Evolutionary conservation across 2,797 vertebrate genomes (phyloP).

Genomic region (Antrozous pallidus): DNA sequence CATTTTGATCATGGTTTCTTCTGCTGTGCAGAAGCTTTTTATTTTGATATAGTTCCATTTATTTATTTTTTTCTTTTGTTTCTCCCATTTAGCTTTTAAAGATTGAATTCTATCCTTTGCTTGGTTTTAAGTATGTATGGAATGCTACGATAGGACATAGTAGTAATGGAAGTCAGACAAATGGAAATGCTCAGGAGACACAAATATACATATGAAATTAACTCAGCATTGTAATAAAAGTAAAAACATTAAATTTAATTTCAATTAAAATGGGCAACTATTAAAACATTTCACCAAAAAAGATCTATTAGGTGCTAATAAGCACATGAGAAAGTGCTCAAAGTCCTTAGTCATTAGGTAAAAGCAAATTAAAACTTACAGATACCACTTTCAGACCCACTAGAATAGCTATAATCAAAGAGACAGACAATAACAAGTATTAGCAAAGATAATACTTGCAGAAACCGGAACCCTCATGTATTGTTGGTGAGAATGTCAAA

Average conservation of each 20-base stretch:
- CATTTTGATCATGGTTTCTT: no score
- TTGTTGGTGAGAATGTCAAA: neutral
- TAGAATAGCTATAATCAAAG: neutral
- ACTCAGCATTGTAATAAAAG: neutral
- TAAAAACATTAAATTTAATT: neutral
- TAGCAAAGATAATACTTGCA: neutral
- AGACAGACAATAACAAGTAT: neutral
- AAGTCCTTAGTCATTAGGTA: neutral
- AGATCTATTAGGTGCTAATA: neutral
- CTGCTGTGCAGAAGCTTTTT: no score
- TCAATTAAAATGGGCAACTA: neutral
- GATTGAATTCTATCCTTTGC: neutral
- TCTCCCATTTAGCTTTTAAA: neutral
- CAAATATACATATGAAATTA: neutral
- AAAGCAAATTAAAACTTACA: neutral
- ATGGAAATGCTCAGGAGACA: neutral
- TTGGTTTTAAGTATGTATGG: neutral
- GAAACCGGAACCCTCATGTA: neutral
- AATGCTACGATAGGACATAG: neutral
- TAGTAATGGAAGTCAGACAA: neutral
- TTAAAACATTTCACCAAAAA: neutral
- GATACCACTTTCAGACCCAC: neutral
- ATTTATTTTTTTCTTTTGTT: no score
- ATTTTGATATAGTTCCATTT: no score
- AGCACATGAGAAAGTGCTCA: neutral